phyloP scores from a whole-genome alignment of 2,113 vertebrate genomes.

The Lagenorhynchus albirostris region DNA sequence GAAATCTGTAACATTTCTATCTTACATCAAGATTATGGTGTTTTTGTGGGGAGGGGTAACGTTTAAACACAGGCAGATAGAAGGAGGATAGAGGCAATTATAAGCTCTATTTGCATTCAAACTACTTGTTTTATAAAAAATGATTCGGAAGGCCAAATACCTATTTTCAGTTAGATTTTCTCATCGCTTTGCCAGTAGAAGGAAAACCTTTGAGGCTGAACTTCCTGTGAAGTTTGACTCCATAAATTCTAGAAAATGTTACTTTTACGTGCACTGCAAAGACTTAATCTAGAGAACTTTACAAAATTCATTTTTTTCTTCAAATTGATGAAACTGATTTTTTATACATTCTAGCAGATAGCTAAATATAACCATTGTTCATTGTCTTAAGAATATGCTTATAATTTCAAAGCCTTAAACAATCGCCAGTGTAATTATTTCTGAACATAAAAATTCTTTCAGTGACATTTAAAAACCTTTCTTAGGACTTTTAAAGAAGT shows the following conservation, averaged over 20 bases:
- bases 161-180: constrained; percentile 2
- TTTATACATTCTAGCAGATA: neutral
- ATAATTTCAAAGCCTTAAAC: neutral
- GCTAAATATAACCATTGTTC: neutral
- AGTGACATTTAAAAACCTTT: neutral
- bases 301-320: neutral
- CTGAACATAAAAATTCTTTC: neutral
- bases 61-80: neutral
- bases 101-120: neutral
- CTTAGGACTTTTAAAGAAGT: neutral
- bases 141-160: neutral
- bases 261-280: neutral
- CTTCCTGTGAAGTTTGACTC: constrained; percentile 25
- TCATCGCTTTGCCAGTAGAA: neutral
- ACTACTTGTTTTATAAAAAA: constrained; percentile 3
- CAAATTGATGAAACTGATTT: neutral
- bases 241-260: neutral
- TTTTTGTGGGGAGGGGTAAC: neutral
- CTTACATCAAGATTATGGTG: neutral
- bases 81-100: neutral
- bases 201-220: neutral
- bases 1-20: neutral
- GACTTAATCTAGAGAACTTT: neutral
- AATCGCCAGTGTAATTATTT: neutral
- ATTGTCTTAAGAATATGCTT: neutral